Evolutionary conservation across 2,113 vertebrate species (phyloP).

Genomic region (Crotalus viridis): DNA sequence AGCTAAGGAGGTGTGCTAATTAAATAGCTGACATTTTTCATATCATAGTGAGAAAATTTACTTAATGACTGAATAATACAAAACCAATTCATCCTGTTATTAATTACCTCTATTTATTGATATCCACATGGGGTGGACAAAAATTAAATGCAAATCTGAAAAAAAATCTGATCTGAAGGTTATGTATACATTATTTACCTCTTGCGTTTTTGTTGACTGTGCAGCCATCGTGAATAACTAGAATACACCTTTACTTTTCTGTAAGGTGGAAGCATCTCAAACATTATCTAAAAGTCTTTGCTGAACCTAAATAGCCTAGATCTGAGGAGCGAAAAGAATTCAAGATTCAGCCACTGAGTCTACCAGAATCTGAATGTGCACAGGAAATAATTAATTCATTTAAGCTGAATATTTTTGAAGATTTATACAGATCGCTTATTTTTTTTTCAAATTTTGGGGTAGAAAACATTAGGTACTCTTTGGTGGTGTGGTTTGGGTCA

Average conservation of each 20-base stretch:
- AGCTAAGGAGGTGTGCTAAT: slow-evolving; percentile 60
- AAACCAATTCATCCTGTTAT: slow-evolving; percentile 45
- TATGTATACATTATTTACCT: neutral
- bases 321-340: neutral
- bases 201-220: slow-evolving; percentile 14
- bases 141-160: slow-evolving; percentile 45
- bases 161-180: slow-evolving; percentile 32
- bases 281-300: neutral
- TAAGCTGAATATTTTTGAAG: neutral
- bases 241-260: neutral
- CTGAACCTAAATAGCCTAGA: neutral
- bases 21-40: slow-evolving; percentile 60
- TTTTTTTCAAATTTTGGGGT: neutral
- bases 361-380: neutral
- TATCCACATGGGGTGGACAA: slow-evolving; percentile 50
- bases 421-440: neutral
- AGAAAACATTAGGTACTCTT: neutral
- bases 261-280: neutral
- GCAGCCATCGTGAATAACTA: slow-evolving; percentile 14
- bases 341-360: neutral
- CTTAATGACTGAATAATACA: slow-evolving; percentile 50
- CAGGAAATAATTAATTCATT: neutral
- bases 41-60: slow-evolving; percentile 56
- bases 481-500: neutral
- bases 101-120: slow-evolving; percentile 55